Base-by-base conservation (phyloP, 2,888 invertebrate species). In the Acanthosepion lycidas region DNA sequence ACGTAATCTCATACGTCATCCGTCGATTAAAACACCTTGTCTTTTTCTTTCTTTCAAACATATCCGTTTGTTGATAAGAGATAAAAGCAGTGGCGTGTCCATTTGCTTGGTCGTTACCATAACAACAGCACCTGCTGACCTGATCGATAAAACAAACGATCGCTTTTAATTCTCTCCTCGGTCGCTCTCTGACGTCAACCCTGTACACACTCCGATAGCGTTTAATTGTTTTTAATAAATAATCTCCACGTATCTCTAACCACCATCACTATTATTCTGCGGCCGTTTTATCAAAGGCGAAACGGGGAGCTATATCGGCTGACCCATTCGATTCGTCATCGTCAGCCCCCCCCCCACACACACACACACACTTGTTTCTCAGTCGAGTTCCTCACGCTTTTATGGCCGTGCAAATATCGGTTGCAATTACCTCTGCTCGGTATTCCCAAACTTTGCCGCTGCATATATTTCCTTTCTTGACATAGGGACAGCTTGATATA, bases 141-240 rank as follows among this genome's bases (percentile, higher is more conserved):
- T 2, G 18, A 78, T 78, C 78, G n/a, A 78, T 78, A 78, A 78
- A 33, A 78, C 6, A 12, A n/a, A n/a, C 8, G 3, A 78, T 28
- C n/a, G 78, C n/a, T 78, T 78, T 78, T 18, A 78, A n/a, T 78
- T 78, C 78, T 23, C n/a, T n/a, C 12, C n/a, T n/a, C 78, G 5
- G 15, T 15, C 9, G 2, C 78, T 33, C 15, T 78, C n/a, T 78
- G 78, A 78, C 78, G 78, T 78, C 78, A 78, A 12, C n/a, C 6
- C n/a, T 15, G 33, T n/a, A 78, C 9, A 33, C 4, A 8, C n/a
- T 12, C n/a, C 18, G 12, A 59, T 59, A 78, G 78, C 33, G 78
- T 78, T 78, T 78, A n/a, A 78, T 78, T 78, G 33, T 78, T 78
- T 78, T n/a, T n/a, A n/a, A 78, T 78, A 33, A 78, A 78, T n/a